Base-by-base conservation (phyloP, 2,888 invertebrate genomes). In the Dinocampus coccinellae region DNA sequence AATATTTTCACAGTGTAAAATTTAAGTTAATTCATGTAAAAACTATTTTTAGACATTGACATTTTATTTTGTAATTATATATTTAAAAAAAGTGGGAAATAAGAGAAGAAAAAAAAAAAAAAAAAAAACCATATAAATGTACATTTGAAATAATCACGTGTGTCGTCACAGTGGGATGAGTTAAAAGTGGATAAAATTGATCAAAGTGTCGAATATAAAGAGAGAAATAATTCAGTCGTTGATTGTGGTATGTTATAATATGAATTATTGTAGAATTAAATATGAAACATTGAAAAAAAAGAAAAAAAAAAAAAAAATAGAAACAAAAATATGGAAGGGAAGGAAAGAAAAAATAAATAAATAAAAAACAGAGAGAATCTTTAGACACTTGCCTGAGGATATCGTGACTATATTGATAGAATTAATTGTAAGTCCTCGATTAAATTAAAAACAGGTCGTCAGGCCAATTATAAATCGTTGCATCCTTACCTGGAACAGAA, bases 401-500 rank as follows among this genome's bases (percentile, higher is more conserved):
- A 62, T 42, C 24, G 22, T 13, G 13, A 42, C 34, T 57, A 29
- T 29, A 57, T 26, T 20, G 47, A 47, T 63, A 33, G 36, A 26
- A 26, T 24, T 42, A 47, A 47, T n/a, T 47, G 47, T 47, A 24
- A 52, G 47, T 29, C 52, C 52, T 64, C 52, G 33, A 47, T 64
- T 64, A 9, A 11, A 60, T 47, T 16, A 47, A 47, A 64, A 47
- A 33, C 52, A 64, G 63, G 47, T 64, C 39, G 20, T 16, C 33
- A 22, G 13, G 63, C 29, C 63, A 47, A 63, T 63, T 47, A 63
- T 26, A 42, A 7, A 47, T 47, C 47, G 16, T 1, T 29, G 4
- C n/a, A 47, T 64, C 52, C 63, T 64, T 64, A 64, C 63, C 63
- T 64, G 52, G n/a, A 62, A 62, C 39, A 62, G 24, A 64, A 52